Base-by-base conservation (phyloP, 30 jellyfish, hydroid and myxozoan species). In the Clytia hemisphaerica region DNA sequence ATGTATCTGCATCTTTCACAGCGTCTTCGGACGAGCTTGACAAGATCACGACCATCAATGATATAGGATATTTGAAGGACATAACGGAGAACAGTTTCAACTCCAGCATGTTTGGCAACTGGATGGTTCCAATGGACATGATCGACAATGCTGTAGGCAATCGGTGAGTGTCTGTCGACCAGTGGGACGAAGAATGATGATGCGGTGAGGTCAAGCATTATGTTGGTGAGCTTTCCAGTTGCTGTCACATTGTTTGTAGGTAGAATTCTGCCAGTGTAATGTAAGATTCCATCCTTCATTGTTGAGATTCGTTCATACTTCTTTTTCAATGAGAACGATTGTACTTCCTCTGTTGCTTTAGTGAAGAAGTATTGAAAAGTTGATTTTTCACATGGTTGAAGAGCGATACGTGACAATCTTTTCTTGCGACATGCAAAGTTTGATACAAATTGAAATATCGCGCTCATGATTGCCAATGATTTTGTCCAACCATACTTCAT, bases 111-210 rank as follows among this genome's bases (percentile, higher is more conserved):
- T n/a, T n/a, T n/a, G n/a, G n/a, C n/a, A n/a, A n/a, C n/a, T n/a
- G n/a, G n/a, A n/a, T n/a, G n/a, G n/a, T n/a, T n/a, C n/a, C n/a
- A n/a, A n/a, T n/a, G n/a, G n/a, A n/a, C n/a, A n/a, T n/a, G n/a
- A n/a, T n/a, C n/a, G n/a, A n/a, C n/a, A n/a, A n/a, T n/a, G n/a
- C n/a, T n/a, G n/a, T n/a, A n/a, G n/a, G n/a, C n/a, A n/a, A n/a
- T n/a, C 18, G 63, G 63, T 49, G 63, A 49, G 5, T 49, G 6
- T 16, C 63, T 49, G 18, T 49, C 63, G 32, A 49, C 19, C 63
- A 49, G 32, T n/a, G 63, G 63, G 25, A 49, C 63, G 25, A 28
- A 49, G 18, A 49, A 49, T 16, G 63, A 4, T 4, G 6, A n/a
- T 4, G 18, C 4, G 19, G 63, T n/a, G 14, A 49, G 18, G 18